Conservation (phyloP, 2,113 vertebrate genomes). For the Pollachius pollachius region DNA sequence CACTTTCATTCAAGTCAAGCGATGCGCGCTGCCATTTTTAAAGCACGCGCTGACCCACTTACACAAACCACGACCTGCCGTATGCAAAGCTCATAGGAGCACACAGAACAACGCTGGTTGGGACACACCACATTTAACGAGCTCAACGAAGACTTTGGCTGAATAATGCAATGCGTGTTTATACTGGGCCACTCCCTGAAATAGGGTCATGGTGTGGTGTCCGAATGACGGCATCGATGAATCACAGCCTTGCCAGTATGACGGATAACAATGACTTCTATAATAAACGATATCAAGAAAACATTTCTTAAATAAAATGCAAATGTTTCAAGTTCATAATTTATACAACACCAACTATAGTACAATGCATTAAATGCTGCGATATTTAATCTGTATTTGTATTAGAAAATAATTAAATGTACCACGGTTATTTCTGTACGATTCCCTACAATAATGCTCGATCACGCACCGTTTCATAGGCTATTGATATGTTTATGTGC, state of each 20-base stretch:
- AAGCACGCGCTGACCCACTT: constrained; percentile 65
- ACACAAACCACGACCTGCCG: constrained; percentile 7
- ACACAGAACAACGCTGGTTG: constrained; percentile 9
- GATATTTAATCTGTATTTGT: background rate
- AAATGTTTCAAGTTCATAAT: too few species aligned
- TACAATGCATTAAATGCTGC: too few species aligned
- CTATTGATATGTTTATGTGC: constrained; percentile 38
- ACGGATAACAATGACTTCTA: background rate
- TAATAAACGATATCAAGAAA: background rate
- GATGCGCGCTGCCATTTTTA: constrained; percentile 43
- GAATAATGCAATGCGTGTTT: constrained; percentile 36
- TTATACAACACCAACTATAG: too few species aligned
- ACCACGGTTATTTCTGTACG: too few species aligned
- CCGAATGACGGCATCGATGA: constrained; percentile 34
- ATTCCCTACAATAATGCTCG: constrained; percentile 1
- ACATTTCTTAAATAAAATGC: background rate
- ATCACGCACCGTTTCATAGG: background rate
- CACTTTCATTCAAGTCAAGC: constrained; percentile 24
- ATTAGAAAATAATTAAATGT: background rate
- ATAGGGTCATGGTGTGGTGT: constrained; percentile 51
- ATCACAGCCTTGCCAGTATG: constrained; percentile 13
- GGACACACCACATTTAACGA: constrained; percentile 5
- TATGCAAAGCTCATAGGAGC: constrained; percentile 11
- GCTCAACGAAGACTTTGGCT: constrained; percentile 32
- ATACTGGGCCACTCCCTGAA: constrained; percentile 58